Base-by-base conservation (phyloP, 1,140 invertebrate species). In the Drosophila carrolli region DNA sequence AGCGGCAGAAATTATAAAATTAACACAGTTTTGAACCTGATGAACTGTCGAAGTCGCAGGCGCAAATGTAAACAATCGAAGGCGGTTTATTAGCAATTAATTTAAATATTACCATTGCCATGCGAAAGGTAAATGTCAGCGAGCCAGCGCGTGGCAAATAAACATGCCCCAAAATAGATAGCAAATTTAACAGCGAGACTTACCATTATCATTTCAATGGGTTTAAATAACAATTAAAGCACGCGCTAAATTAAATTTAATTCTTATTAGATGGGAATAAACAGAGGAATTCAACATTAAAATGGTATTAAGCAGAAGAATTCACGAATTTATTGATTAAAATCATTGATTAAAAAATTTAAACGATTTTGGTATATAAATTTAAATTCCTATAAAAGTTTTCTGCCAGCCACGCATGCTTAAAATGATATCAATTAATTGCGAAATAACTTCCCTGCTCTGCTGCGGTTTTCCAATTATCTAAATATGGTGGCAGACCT, bases 21-120 rank as follows among this genome's bases (percentile, higher is more conserved):
- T 63, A 74, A 63, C 44, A 41, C 19, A 32, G 50, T 54, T 47
- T 14, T 0, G 43, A 35, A 11, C 8, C 23, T 70, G 80, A 61
- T 55, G 57, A 53, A 51, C 57, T 76, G 76, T 75, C 66, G 63
- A 65, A 51, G 54, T 66, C 56, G 47, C 51, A 65, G 83, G 55
- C 53, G 38, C 50, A 58, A 66, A 46, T 68, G 65, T 89, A 88
- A 90, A 89, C 85, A 89, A 62, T 48, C 53, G 63, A 48, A 68
- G 80, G 53, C 63, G 56, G 76, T 89, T 84, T 83, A 83, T 81
- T 74, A 72, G 65, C 81, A 88, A 88, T 89, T 88, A 88, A 89
- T 88, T 84, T 89, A 67, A 80, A 84, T 88, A 86, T 76, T 84
- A 74, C 57, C 60, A 76, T 79, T 67, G 76, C 72, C 53, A 46